These are phyloP conservation scores for Ctenoplectra terminalis DNA, from an alignment of 1,140 invertebrate species.

Conservation along the genomic window DNA sequence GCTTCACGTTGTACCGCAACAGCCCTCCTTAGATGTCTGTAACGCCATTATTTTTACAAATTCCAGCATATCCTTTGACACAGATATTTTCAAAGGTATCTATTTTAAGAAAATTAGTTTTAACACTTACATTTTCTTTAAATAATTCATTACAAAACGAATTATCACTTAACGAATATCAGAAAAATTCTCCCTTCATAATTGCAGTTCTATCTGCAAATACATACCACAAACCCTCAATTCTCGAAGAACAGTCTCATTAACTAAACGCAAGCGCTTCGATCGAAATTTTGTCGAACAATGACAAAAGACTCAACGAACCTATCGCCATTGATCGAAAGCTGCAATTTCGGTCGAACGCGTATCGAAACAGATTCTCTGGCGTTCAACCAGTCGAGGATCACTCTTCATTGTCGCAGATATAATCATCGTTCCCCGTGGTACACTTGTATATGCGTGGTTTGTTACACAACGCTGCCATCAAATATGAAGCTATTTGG, in stretches of 20 bases:
- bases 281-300: not conserved
- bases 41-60: no score
- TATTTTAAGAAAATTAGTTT: no score
- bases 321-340: not conserved
- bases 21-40: no score
- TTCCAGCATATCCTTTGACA: no score
- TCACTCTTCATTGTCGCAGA: slow-evolving; percentile 23
- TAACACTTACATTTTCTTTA: no score
- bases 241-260: not conserved
- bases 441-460: not conserved
- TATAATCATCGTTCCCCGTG: slow-evolving; percentile 10
- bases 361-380: slow-evolving; percentile 5
- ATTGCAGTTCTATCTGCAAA: no score
- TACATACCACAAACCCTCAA: no score
- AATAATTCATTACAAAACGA: no score
- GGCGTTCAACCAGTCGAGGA: slow-evolving; percentile 6
- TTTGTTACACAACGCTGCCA: slow-evolving; percentile 5
- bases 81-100: no score
- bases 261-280: not conserved
- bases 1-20: no score
- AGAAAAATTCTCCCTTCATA: no score
- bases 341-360: slow-evolving; percentile 15
- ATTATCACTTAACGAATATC: no score
- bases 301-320: slow-evolving; percentile 19
- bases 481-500: slow-evolving; percentile 24